phyloP scores from a whole-genome alignment of 2,888 invertebrate genomes.

The Allophyes oxyacanthae region DNA sequence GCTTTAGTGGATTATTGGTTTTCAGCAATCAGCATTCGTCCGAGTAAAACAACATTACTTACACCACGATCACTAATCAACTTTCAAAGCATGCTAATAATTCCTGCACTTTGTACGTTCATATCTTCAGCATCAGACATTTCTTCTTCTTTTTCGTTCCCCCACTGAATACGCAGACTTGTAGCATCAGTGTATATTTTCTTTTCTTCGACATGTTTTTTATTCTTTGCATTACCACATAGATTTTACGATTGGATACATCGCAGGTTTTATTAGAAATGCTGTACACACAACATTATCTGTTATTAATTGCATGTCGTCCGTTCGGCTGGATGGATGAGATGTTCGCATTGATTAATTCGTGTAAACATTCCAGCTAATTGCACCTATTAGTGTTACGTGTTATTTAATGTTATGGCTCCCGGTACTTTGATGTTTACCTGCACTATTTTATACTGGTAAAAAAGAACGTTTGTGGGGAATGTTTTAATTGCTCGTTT shows the following conservation, averaged over 20 bases:
- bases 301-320: constrained; percentile 46
- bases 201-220: too few relatives aligned
- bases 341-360: constrained; percentile 53
- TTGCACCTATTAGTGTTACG: constrained; percentile 57
- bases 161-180: too few relatives aligned
- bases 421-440: constrained; percentile 52
- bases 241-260: constrained; percentile 47
- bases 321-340: constrained; percentile 42
- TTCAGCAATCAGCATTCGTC: too few relatives aligned
- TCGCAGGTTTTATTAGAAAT: constrained; percentile 38
- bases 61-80: too few relatives aligned
- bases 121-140: too few relatives aligned
- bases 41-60: too few relatives aligned
- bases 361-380: constrained; percentile 58
- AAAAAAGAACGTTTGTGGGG: constrained; percentile 27
- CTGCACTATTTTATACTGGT: constrained; percentile 39
- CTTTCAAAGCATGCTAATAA: neutral
- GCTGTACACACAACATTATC: constrained; percentile 38
- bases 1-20: neutral
- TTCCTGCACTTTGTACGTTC: too few relatives aligned
- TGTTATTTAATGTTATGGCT: constrained; percentile 54
- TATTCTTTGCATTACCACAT: neutral
- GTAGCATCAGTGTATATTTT: too few relatives aligned
- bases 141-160: too few relatives aligned
- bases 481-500: constrained; percentile 42